These are phyloP conservation scores for Caenorhabditis elegans DNA, from an alignment of 1,140 invertebrate genomes.

Conservation along the genomic window WBcel235 BX284602.5:5770001-5770500, in stretches of 20 bases:
- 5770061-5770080: slow-evolving; percentile 91
- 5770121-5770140: slow-evolving; percentile 68
- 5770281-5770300: slow-evolving; percentile 69
- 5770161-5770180: slow-evolving; percentile 70
- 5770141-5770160: slow-evolving; percentile 67
- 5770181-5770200: slow-evolving; percentile 71
- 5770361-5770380: slow-evolving; percentile 69
- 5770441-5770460: slow-evolving; percentile 66
- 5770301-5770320: slow-evolving; percentile 69
- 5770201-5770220: slow-evolving; percentile 69
- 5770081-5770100: slow-evolving; percentile 70
- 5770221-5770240: slow-evolving; percentile 67
- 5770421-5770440: slow-evolving; percentile 65
- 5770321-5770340: slow-evolving; percentile 69
- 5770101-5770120: slow-evolving; percentile 70
- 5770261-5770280: slow-evolving; percentile 70
- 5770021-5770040: slow-evolving; percentile 88
- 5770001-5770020: slow-evolving; percentile 90
- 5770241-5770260: slow-evolving; percentile 67
- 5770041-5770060: slow-evolving; percentile 71
- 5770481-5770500: slow-evolving; percentile 66
- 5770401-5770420: slow-evolving; percentile 68
- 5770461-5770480: slow-evolving; percentile 64
- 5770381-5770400: slow-evolving; percentile 69
- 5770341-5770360: slow-evolving; percentile 68